Conservation (phyloP, 2,113 vertebrate genomes). For the Penelope pileata region DNA sequence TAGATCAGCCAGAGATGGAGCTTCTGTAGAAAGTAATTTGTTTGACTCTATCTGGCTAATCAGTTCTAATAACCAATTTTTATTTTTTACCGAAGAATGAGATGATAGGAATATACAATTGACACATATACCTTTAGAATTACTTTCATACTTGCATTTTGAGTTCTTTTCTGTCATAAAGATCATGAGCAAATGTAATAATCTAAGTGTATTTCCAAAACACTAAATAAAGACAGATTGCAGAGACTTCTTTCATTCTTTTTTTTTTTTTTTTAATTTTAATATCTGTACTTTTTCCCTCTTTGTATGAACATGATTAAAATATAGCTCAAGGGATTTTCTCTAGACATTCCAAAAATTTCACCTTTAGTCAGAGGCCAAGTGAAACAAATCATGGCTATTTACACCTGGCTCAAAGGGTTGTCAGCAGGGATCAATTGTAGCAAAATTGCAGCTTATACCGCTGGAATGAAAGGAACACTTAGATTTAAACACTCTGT, state of each 20-base stretch:
- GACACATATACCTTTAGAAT: not conserved
- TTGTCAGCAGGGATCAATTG: not conserved
- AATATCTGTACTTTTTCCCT: not conserved
- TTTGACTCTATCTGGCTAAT: not conserved
- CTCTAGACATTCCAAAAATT: conserved; percentile 17
- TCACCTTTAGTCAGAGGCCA: conserved; percentile 21
- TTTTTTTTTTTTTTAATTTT: not conserved
- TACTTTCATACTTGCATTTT: not conserved
- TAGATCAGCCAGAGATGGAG: not conserved
- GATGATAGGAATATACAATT: not conserved
- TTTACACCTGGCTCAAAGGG: not conserved
- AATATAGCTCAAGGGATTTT: conserved; percentile 13
- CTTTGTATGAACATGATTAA: not conserved
- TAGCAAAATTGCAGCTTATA: not conserved
- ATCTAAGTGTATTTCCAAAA: not conserved
- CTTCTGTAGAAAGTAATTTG: not conserved
- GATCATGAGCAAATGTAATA: not conserved
- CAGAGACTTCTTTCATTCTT: not conserved
- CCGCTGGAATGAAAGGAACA: not conserved
- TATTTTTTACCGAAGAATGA: not conserved
- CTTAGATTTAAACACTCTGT: not conserved
- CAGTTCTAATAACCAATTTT: not conserved
- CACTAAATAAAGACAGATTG: not conserved
- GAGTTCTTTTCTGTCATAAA: not conserved
- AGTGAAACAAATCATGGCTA: conserved; percentile 24